Evolutionary conservation across 1,140 invertebrate species (phyloP).

Genomic region (Cydia strobilella): DNA sequence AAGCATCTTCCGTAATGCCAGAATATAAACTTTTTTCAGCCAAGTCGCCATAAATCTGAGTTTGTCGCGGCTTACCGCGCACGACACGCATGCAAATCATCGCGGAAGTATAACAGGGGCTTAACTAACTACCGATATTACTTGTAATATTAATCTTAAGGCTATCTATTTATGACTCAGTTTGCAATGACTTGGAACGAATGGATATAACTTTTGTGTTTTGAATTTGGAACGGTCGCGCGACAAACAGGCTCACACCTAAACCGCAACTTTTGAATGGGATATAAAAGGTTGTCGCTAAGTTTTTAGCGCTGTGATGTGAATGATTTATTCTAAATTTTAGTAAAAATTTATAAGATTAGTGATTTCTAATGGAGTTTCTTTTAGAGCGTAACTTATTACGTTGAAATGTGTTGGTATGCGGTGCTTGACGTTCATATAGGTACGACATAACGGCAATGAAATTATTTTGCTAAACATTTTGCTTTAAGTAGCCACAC

Average conservation of each 20-base stretch:
- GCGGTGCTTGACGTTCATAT: too few relatives aligned
- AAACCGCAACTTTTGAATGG: slow-evolving; percentile 30
- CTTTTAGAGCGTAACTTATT: too few relatives aligned
- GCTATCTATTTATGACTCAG: neutral
- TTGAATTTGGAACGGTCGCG: slow-evolving; percentile 35
- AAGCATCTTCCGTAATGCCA: slow-evolving; percentile 14
- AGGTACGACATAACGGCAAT: too few relatives aligned
- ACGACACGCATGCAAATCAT: slow-evolving; percentile 15
- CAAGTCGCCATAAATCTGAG: neutral
- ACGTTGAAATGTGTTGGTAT: too few relatives aligned
- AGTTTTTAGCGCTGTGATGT: neutral
- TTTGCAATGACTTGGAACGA: neutral
- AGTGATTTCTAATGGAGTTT: too few relatives aligned
- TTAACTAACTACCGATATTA: neutral
- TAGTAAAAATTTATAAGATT: too few relatives aligned
- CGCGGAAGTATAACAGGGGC: neutral
- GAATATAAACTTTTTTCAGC: slow-evolving; percentile 8
- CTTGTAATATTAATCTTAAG: neutral
- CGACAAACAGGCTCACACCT: slow-evolving; percentile 29
- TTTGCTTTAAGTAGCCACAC: too few relatives aligned
- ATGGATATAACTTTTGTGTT: neutral
- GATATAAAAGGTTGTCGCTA: slow-evolving; percentile 17
- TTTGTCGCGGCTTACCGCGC: neutral
- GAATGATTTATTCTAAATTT: slow-evolving; percentile 14
- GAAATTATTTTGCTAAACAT: too few relatives aligned